Evolutionary conservation across 2,888 invertebrate genomes (phyloP), one percentile per base, ranked within the genome.

Genomic region (Drosophila dives): DNA sequence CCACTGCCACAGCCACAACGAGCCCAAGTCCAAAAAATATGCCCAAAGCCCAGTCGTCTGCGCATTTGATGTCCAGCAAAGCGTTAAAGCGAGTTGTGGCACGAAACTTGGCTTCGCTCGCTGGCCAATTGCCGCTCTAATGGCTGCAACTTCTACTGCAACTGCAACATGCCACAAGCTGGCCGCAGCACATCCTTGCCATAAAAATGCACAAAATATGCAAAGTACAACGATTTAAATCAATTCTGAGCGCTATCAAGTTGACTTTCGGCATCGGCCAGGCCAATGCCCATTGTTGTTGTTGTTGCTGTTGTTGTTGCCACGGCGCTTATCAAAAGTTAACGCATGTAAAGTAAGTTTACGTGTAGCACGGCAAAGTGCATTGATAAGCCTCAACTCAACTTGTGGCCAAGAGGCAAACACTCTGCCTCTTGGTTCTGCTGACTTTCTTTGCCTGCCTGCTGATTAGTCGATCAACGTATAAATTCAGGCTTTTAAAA

Each of bases 291-390:
- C 36, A 64, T 63, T 68, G 68, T 60, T 59, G 59, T 56, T 50
- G 53, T 29, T 17, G 12, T 17, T 26, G 26, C 12, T 23, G 15
- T 1, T 10, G 17, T 3, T 34, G 32, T 15, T 23, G 49, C 11
- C 29, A 48, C 45, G 60, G 58, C 66, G 64, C 75, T 80, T 82
- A 81, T 84, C 82, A 80, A 62, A 67, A 73, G 78, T 72, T 88
- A 58, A 84, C 87, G 89, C 87, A 77, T 85, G 89, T 88, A 88
- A 83, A 88, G 87, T 88, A 88, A 86, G 90, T 88, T 88, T 88
- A 86, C 87, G 90, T 88, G 87, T 88, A 88, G 82, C 70, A 67
- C 77, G 83, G 89, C 85, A 89, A 86, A 86, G 89, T 86, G 89
- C 87, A 86, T 77, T 86, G 86, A 86, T 86, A 86, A 86, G 89